Base-by-base conservation (phyloP, 2,888 invertebrate genomes). In the Meloe dianella region DNA sequence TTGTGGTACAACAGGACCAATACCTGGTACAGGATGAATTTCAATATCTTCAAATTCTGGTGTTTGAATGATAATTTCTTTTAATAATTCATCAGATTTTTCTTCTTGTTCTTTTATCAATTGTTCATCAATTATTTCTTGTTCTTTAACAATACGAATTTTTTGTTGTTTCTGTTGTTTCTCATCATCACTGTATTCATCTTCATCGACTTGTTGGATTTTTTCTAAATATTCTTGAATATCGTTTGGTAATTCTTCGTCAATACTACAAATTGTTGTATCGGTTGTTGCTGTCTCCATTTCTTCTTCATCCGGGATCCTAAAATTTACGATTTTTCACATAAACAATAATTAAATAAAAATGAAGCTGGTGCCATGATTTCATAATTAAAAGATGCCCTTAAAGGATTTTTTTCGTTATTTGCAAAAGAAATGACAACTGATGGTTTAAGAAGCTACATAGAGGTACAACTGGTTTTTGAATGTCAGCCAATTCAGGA, bases 11-110 rank as follows among this genome's bases (percentile, higher is more conserved):
- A 80, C 71, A 0, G 85, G 83, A 0, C 91, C 91, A 32, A 91
- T 90, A 0, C 91, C 91, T 0, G 89, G 88, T 1, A 89, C 85
- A 0, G 86, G 86, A 60, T 80, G 79, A 1, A 83, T 76, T 60
- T 71, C 77, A 17, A 83, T 73, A 12, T 82, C 80, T 67, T 83
- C 82, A 35, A 75, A 74, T 38, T 67, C 68, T 5, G 71, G 70
- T 24, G 75, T 77, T 10, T 67, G 70, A 77, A 30, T n/a, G n/a
- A n/a, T 7, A 74, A 70, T 74, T 72, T 74, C 9, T 58, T 74
- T 71, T 17, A 78, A 67, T 66, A 77, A 78, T 61, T 77, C 78
- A 24, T 68, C 60, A 57, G 1, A 57, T 70, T 60, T 54, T 30
- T 20, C 4, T 67, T 17, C 9, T 27, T 10, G 7, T 7, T 22